phyloP scores from a whole-genome alignment of 2,888 invertebrate species.

The Caenorhabditis virilis region DNA sequence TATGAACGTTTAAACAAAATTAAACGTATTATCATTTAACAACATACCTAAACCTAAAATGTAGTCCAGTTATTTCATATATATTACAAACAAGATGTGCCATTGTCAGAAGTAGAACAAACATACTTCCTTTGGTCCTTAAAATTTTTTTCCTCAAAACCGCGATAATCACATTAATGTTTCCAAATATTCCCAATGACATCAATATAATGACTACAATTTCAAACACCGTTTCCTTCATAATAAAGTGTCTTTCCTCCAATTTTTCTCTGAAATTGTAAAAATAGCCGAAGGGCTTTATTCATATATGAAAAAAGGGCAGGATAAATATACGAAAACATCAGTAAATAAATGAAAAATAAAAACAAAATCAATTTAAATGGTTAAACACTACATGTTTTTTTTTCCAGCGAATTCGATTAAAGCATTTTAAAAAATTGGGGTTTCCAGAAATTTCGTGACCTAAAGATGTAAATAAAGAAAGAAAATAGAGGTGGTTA shows the following conservation, averaged over 20 bases:
- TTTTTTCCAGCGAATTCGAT: too few species aligned
- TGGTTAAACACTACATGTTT: too few species aligned
- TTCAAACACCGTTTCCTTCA: background rate
- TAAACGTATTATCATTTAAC: background rate
- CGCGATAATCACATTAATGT: slow-evolving; percentile 29
- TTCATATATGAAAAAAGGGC: background rate
- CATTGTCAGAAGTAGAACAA: slow-evolving; percentile 15
- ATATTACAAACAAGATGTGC: slow-evolving; percentile 27
- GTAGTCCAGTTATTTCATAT: slow-evolving; percentile 16
- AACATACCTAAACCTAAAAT: slow-evolving; percentile 10
- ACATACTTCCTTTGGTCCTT: slow-evolving; percentile 31
- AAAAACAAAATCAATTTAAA: background rate
- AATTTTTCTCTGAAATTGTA: background rate
- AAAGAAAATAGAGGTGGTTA: too few species aligned
- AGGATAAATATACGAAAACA: background rate
- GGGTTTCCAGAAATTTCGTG: too few species aligned
- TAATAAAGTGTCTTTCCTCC: too few species aligned
- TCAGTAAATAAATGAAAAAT: background rate
- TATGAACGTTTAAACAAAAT: background rate
- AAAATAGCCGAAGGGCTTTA: background rate
- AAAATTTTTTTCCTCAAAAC: slow-evolving; percentile 24
- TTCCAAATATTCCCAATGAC: slow-evolving; percentile 25
- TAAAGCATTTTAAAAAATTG: too few species aligned
- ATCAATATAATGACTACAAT: slow-evolving; percentile 8
- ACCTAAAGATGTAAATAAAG: too few species aligned